Evolutionary conservation across 1,140 invertebrate species (phyloP).

Genomic region (Leptonema lineaticorne): DNA sequence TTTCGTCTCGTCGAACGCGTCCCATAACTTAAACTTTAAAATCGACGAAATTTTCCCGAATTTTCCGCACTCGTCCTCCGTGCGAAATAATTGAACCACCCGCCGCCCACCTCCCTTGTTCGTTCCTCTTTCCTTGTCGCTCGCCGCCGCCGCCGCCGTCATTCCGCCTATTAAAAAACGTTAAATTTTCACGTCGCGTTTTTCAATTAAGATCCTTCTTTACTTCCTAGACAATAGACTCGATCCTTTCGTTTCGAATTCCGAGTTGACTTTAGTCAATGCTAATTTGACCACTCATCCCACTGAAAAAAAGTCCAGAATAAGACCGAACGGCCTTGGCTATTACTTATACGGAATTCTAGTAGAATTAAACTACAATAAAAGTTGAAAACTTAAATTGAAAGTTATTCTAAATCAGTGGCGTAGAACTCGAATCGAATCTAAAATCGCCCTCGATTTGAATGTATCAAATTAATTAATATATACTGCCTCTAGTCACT

Average conservation of each 20-base stretch:
- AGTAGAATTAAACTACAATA: no score
- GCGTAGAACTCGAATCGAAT: no score
- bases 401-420: no score
- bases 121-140: no score
- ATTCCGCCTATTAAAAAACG: background rate
- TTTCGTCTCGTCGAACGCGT: no score
- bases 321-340: background rate
- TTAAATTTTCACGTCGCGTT: slow-evolving; percentile 7
- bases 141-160: no score
- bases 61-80: background rate
- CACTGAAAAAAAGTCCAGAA: no score
- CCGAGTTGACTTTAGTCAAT: background rate
- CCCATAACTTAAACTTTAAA: slow-evolving; percentile 4
- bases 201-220: slow-evolving; percentile 8
- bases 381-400: no score
- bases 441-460: no score
- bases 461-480: no score
- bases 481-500: no score
- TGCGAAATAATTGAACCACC: background rate
- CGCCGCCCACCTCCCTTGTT: background rate
- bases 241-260: background rate
- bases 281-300: background rate
- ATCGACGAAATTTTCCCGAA: background rate
- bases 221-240: slow-evolving; percentile 9
- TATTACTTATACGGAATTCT: no score